phyloP scores from a whole-genome alignment of 2,113 vertebrate genomes.

The Anser brachyrhynchus region DNA sequence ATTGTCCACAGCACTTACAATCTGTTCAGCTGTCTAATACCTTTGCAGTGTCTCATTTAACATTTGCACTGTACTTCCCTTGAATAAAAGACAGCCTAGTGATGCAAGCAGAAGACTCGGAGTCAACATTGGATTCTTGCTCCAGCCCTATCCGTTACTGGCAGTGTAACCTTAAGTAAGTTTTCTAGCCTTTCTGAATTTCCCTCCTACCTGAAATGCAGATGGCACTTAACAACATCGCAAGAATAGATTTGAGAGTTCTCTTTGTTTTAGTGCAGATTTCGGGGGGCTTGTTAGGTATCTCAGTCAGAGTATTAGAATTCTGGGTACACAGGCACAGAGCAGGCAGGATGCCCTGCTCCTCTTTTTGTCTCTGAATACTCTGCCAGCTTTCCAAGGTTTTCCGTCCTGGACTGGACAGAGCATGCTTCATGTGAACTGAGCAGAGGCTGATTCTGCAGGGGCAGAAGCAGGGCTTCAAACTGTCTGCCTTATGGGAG shows the following conservation, averaged over 20 bases:
- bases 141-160: background rate
- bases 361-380: background rate
- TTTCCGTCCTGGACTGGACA: background rate
- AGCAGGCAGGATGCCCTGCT: background rate
- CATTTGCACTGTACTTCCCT: background rate
- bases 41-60: background rate
- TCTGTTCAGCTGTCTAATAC: constrained; percentile 55
- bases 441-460: rapidly evolving
- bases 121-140: background rate
- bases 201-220: background rate
- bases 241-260: background rate
- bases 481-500: rapidly evolving
- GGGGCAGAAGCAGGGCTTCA: background rate
- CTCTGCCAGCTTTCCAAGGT: rapidly evolving
- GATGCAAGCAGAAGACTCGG: background rate
- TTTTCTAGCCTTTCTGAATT: background rate
- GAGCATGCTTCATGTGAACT: background rate
- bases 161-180: background rate
- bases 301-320: background rate
- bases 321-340: rapidly evolving
- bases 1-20: constrained; percentile 34
- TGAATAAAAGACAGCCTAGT: background rate
- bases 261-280: background rate
- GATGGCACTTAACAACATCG: rapidly evolving
- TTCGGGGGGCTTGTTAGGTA: background rate